Base-by-base conservation (phyloP, 2,113 vertebrate genomes). In the Neogobius melanostomus region DNA sequence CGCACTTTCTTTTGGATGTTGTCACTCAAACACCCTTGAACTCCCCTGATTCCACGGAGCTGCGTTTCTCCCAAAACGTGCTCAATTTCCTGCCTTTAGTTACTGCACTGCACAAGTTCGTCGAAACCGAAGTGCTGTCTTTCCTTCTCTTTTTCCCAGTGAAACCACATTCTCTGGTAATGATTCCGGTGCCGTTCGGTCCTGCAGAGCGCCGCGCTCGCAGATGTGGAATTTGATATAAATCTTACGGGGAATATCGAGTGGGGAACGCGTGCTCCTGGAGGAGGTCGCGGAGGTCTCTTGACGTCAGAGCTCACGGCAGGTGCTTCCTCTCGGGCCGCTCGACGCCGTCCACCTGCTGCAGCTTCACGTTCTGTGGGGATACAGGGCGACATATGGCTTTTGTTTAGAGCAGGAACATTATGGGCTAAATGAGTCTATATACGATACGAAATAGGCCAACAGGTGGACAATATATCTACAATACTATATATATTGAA, bases 1-100 rank as follows among this genome's bases (percentile, higher is more conserved):
- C 67, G 21, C 46, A 47, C 8, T 85, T 78, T 70, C 67, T 70
- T 12, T 64, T 84, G 74, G 76, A 84, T 77, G 75, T 17, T 73
- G 79, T 84, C 79, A 60, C 68, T 84, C 84, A 80, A 50, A 50
- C 14, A 12, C 44, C 44, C 11, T 49, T 73, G 72, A 69, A 83
- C 81, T 61, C 7, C 47, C 77, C 78, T 75, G 51, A 69, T 76
- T 77, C 64, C 72, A 59, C 53, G 64, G 64, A 63, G 63, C 64
- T 36, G 67, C 63, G 44, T 68, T 57, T 61, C 17, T 21, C 72
- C 46, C 52, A 16, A 54, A 15, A 52, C 45, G 15, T 12, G 53
- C 28, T 63, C 54, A 50, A 63, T 51, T 82, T 81, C 80, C 80
- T 73, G 68, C 57, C 28, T 21, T 21, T 21, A 21, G 21, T 21